A percentile compares a stretch with the other conserved stretches of the same genome.
Conservation (phyloP, 2,888 invertebrate genomes). For the Caenorhabditis panamensis region DNA sequence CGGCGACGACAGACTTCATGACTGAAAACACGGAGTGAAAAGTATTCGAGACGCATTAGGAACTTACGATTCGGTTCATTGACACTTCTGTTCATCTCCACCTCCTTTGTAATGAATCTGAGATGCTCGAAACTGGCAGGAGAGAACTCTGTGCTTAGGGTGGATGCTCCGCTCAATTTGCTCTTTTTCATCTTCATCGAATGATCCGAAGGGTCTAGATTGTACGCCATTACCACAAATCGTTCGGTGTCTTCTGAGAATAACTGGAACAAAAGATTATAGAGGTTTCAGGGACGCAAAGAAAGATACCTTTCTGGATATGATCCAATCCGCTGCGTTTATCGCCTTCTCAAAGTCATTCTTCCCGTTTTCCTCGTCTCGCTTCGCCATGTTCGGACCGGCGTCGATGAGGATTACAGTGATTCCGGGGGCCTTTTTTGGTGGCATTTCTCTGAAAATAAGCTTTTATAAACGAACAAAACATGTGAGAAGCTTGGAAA, state of each 20-base stretch:
- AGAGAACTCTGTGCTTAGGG: slow-evolving; percentile 7
- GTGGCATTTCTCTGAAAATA: slow-evolving; percentile 25
- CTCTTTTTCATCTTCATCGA: not conserved
- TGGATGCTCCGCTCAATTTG: slow-evolving; percentile 3
- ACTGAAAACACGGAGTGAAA: slow-evolving; percentile 21
- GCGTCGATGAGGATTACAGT: slow-evolving; percentile 57
- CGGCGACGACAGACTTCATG: slow-evolving; percentile 16
- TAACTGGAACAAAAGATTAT: slow-evolving; percentile 19
- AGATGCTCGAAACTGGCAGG: slow-evolving; percentile 42
- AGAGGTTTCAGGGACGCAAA: not conserved
- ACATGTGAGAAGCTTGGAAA: not conserved
- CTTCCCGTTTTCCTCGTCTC: slow-evolving; percentile 13
- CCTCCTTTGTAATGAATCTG: slow-evolving; percentile 26
- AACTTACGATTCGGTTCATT: slow-evolving; percentile 12
- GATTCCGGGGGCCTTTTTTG: slow-evolving; percentile 38
- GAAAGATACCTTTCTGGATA: slow-evolving; percentile 54
- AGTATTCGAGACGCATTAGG: not conserved
- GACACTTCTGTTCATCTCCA: slow-evolving; percentile 14
- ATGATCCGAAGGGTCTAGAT: slow-evolving; percentile 7
- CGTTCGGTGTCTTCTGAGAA: slow-evolving; percentile 32
- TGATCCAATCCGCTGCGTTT: slow-evolving; percentile 32
- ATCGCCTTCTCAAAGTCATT: slow-evolving; percentile 33
- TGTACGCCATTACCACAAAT: slow-evolving; percentile 25
- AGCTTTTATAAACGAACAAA: no score
- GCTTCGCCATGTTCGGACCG: slow-evolving; percentile 45